Percentiles rank a stretch among this genome's conserved stretches.
Evolutionary conservation across 1,140 invertebrate species (phyloP).

Genomic region (Drosophila miranda): DNA sequence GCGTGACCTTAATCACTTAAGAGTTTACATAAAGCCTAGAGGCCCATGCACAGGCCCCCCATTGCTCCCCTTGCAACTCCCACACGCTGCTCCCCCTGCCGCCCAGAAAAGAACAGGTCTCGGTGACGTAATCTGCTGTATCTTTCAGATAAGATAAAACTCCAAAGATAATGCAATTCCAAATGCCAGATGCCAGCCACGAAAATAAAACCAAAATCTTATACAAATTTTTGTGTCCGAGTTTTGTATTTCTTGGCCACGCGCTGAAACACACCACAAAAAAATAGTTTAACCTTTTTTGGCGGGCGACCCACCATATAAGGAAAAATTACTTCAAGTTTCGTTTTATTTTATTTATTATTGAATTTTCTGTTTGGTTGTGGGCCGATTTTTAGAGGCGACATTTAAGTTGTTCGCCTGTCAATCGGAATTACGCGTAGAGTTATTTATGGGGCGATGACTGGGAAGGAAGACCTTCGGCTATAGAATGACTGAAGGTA

Average conservation of each 20-base stretch:
- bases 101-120: not conserved
- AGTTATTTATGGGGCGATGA: constrained; percentile 40
- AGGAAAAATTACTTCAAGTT: constrained; percentile 64
- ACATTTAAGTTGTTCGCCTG: constrained; percentile 67
- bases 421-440: constrained; percentile 56
- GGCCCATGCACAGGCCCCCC: not conserved
- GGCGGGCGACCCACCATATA: constrained; percentile 35
- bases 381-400: constrained; percentile 57
- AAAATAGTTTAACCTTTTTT: constrained; percentile 64
- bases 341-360: constrained; percentile 15
- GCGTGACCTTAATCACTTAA: constrained; percentile 77
- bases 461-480: not conserved
- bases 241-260: constrained; percentile 54
- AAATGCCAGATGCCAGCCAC: constrained; percentile 43
- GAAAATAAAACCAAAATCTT: constrained; percentile 54
- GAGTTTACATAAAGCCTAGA: constrained; percentile 55
- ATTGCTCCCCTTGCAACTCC: constrained; percentile 15
- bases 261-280: constrained; percentile 47
- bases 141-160: constrained; percentile 60
- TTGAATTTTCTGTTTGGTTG: constrained; percentile 28
- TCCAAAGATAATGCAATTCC: constrained; percentile 45
- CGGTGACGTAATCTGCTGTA: constrained; percentile 42
- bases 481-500: constrained; percentile 11
- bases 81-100: constrained; percentile 7
- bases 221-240: constrained; percentile 54